Conservation (phyloP, 1,140 invertebrate species). For the Mesaphorura yosii region DNA sequence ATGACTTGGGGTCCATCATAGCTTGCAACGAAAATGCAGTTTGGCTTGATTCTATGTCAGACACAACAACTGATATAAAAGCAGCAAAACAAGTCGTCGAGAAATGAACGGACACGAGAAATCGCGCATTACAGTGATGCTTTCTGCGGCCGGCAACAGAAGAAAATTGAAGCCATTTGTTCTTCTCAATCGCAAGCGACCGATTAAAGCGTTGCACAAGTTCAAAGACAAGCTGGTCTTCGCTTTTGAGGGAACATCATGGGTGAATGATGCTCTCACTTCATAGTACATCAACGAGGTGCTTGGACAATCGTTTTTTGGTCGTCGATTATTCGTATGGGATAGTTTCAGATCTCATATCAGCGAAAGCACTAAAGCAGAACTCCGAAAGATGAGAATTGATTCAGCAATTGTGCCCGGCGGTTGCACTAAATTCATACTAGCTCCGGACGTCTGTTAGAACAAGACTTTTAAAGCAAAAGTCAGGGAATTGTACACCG, state of each 20-base stretch:
- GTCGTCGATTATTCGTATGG: conserved; percentile 25
- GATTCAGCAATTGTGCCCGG: conserved; percentile 26
- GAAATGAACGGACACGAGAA: conserved; percentile 32
- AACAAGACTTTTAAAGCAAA: conserved; percentile 31
- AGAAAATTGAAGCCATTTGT: conserved; percentile 33
- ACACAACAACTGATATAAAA: conserved; percentile 2
- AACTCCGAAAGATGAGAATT: conserved; percentile 17
- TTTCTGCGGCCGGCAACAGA: conserved; percentile 29
- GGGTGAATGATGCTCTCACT: conserved; percentile 29
- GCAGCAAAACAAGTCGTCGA: conserved; percentile 13
- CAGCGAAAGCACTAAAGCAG: conserved; percentile 11
- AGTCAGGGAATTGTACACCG: conserved; percentile 24
- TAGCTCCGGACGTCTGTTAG: conserved; percentile 30
- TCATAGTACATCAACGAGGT: conserved; percentile 26
- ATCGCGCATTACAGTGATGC: conserved; percentile 31
- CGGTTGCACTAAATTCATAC: conserved; percentile 30
- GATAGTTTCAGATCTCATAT: conserved; percentile 29
- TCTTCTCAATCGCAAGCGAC: conserved; percentile 31
- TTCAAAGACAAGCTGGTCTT: conserved; percentile 20
- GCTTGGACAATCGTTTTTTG: conserved; percentile 16
- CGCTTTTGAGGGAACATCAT: conserved; percentile 23
- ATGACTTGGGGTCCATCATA: background rate
- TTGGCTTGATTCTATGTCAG: conserved; percentile 1
- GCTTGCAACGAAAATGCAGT: background rate
- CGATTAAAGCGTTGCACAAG: conserved; percentile 18